Conservation (phyloP, 2,888 invertebrate species). For the Hipparchia semele region DNA sequence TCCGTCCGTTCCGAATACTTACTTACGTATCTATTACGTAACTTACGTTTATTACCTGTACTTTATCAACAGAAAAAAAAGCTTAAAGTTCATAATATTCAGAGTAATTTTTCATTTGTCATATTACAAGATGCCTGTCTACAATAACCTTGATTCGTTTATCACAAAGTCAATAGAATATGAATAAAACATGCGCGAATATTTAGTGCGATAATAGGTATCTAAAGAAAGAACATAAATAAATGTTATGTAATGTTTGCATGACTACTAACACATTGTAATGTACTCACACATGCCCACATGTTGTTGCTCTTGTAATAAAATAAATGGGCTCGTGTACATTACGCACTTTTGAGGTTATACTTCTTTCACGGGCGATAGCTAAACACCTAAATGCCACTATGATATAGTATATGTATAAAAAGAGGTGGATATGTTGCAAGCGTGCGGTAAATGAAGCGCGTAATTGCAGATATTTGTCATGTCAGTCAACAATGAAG, state of each 20-base stretch:
- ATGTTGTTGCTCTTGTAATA: not conserved
- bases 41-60: no score
- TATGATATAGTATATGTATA: no score
- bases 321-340: not conserved
- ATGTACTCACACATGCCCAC: not conserved
- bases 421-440: no score
- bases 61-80: no score
- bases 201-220: constrained; percentile 14
- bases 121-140: not conserved
- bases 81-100: not conserved
- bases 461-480: no score
- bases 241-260: constrained; percentile 37
- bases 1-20: no score
- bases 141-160: constrained; percentile 6
- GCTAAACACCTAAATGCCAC: no score
- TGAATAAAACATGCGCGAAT: constrained; percentile 23
- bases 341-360: not conserved
- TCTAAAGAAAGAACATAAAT: constrained; percentile 11
- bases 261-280: constrained; percentile 37
- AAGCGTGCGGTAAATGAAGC: no score
- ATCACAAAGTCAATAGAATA: constrained; percentile 26
- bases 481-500: no score
- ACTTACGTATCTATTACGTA: no score
- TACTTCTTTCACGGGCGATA: not conserved
- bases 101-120: constrained; percentile 1